Percentiles rank a stretch among this genome's conserved stretches.
These are phyloP conservation scores for Holothuria leucospilota DNA, from an alignment of 53 echinoderm and acorn worm genomes.

Conservation along the genomic window DNA sequence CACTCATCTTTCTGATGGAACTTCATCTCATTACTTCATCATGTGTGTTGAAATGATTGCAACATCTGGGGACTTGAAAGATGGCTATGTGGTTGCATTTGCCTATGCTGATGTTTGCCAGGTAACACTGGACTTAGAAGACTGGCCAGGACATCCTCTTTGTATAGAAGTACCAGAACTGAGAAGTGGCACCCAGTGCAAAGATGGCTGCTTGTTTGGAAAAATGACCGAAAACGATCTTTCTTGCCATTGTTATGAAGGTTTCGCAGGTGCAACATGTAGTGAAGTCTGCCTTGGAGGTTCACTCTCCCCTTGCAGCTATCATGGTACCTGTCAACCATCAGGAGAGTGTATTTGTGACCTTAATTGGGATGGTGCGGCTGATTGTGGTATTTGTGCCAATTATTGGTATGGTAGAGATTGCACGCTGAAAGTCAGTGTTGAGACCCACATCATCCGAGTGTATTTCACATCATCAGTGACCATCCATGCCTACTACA, in stretches of 20 bases:
- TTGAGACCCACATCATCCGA: background rate
- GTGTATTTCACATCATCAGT: conserved; percentile 55
- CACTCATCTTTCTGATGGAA: conserved; percentile 53
- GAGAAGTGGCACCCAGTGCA: conserved; percentile 79
- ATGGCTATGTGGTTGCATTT: conserved; percentile 82
- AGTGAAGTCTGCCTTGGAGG: conserved; percentile 78
- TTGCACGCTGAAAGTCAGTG: conserved; percentile 62
- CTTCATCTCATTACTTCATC: conserved; percentile 62
- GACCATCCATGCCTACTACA: conserved; percentile 75
- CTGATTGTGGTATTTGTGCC: conserved; percentile 72
- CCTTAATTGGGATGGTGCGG: conserved; percentile 75
- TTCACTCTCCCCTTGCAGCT: conserved; percentile 63
- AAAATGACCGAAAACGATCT: conserved; percentile 5
- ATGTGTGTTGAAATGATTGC: conserved; percentile 73
- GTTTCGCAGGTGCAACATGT: conserved; percentile 77
- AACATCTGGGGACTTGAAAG: conserved; percentile 51
- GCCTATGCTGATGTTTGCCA: conserved; percentile 87
- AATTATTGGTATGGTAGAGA: conserved; percentile 75
- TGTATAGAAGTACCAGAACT: conserved; percentile 73
- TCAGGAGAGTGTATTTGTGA: conserved; percentile 79
- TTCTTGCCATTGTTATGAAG: conserved; percentile 68
- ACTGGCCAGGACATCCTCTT: conserved; percentile 80
- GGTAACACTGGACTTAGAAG: conserved; percentile 64
- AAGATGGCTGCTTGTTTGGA: conserved; percentile 80
- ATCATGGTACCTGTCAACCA: conserved; percentile 69